phyloP scores from a whole-genome alignment of 2,888 invertebrate genomes.

The Dioctria linearis region DNA sequence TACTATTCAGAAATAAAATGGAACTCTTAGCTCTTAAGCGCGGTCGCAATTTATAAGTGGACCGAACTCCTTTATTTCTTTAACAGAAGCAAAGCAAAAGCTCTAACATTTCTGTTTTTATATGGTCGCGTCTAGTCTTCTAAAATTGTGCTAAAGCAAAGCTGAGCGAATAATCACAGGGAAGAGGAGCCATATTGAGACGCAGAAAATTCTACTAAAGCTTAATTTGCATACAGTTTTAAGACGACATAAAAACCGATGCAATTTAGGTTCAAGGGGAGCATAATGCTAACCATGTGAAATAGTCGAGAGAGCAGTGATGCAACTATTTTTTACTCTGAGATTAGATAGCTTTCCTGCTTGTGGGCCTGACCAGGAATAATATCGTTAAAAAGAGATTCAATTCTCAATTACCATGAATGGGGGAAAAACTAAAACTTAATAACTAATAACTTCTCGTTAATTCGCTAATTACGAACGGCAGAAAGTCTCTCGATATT shows the following conservation, averaged over 20 bases:
- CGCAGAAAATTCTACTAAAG: too few relatives aligned
- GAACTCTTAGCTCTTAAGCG: neutral
- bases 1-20: neutral
- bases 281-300: slow-evolving; percentile 26
- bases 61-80: too few relatives aligned
- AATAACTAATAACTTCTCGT: slow-evolving; percentile 36
- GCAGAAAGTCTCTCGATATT: slow-evolving; percentile 10
- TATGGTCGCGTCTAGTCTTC: too few relatives aligned
- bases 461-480: slow-evolving; percentile 23
- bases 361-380: neutral
- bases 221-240: too few relatives aligned
- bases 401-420: too few relatives aligned
- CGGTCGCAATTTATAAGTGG: too few relatives aligned
- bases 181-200: too few relatives aligned
- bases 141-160: too few relatives aligned
- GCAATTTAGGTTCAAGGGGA: slow-evolving; percentile 24
- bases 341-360: slow-evolving; percentile 10
- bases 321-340: neutral
- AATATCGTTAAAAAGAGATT: neutral
- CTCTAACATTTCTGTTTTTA: too few relatives aligned
- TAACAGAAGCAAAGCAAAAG: too few relatives aligned
- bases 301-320: neutral
- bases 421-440: neutral
- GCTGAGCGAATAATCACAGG: too few relatives aligned
- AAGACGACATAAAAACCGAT: neutral